Evolutionary conservation across 2,888 invertebrate species (phyloP).

Genomic region (Penaeus monodon): DNA sequence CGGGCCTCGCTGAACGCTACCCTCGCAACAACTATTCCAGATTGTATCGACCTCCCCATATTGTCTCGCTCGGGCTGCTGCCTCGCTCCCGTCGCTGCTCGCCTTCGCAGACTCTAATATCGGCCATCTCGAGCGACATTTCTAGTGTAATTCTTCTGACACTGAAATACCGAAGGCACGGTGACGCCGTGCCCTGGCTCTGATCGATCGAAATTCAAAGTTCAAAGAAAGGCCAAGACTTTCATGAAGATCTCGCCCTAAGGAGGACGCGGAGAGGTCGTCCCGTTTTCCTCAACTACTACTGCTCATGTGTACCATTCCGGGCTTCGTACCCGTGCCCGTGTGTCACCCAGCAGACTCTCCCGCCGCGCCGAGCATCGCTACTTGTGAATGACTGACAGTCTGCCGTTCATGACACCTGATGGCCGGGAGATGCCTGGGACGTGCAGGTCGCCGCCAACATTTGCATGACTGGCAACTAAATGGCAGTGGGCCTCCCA

Average conservation of each 20-base stretch:
- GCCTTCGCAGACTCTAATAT: neutral
- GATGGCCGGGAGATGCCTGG: no score
- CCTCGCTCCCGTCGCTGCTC: neutral
- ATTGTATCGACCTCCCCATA: constrained; percentile 59
- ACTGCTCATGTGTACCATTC: neutral
- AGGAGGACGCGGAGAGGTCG: constrained; percentile 46
- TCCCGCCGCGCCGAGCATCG: no score
- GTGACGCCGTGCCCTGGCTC: neutral
- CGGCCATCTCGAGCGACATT: no score
- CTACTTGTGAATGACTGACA: no score
- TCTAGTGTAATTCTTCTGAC: no score
- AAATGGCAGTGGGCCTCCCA: no score
- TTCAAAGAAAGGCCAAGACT: neutral
- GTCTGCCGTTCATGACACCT: no score
- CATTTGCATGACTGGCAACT: no score
- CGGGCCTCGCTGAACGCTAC: constrained; percentile 58
- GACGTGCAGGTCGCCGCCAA: no score
- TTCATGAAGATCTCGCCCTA: constrained; percentile 24
- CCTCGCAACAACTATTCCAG: constrained; percentile 47
- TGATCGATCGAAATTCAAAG: constrained; percentile 11
- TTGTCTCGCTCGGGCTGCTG: constrained; percentile 53
- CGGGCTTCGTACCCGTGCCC: constrained; percentile 6
- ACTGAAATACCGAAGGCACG: no score
- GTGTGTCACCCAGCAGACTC: no score
- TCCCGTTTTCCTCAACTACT: constrained; percentile 41